phyloP scores from a whole-genome alignment of 1,140 invertebrate genomes.

The Littorina saxatilis region DNA sequence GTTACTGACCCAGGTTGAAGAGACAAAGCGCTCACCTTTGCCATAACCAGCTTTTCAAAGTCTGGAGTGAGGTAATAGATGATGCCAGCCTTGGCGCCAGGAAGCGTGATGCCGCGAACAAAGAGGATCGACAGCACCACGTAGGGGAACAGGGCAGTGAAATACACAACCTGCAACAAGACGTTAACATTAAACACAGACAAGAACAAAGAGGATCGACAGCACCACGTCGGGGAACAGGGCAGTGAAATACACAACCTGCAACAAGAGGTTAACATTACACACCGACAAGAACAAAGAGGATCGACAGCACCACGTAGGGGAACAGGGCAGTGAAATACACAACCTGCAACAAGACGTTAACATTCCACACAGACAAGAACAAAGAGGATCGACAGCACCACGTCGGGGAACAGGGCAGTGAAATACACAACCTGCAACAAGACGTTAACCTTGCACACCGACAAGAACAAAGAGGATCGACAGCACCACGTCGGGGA shows the following conservation, averaged over 20 bases:
- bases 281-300: constrained; percentile 60
- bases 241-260: constrained; percentile 74
- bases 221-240: constrained; percentile 72
- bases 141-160: constrained; percentile 73
- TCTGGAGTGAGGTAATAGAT: constrained; percentile 71
- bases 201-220: constrained; percentile 68
- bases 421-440: constrained; percentile 74
- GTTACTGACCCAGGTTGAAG: too few species aligned
- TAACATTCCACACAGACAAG: not conserved
- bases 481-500: constrained; percentile 71
- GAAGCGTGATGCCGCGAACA: constrained; percentile 69
- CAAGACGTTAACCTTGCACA: not conserved
- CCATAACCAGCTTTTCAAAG: constrained; percentile 63
- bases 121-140: constrained; percentile 71
- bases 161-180: constrained; percentile 71
- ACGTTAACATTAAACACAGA: not conserved
- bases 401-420: constrained; percentile 72
- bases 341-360: constrained; percentile 65
- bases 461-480: not conserved
- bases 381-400: constrained; percentile 71
- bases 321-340: constrained; percentile 74
- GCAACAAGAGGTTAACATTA: constrained; percentile 29
- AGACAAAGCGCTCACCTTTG: constrained; percentile 42
- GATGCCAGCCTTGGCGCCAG: constrained; percentile 66
- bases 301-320: constrained; percentile 69